phyloP scores from a whole-genome alignment of 2,888 invertebrate species.

The Anaspis maculata region DNA sequence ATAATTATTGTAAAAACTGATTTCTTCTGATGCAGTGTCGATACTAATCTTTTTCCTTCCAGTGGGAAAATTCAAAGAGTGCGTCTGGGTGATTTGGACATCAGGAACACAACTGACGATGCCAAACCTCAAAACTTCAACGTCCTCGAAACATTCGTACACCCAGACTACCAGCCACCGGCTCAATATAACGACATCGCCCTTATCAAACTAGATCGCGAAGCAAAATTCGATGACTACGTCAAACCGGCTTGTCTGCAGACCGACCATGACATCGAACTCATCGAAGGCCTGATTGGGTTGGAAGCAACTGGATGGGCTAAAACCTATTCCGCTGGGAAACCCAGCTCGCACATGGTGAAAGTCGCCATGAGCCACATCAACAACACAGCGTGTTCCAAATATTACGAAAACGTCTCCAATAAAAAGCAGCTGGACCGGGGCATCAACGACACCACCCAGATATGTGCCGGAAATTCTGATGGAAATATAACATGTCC shows the following conservation, averaged over 20 bases:
- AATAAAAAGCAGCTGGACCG: constrained; percentile 8
- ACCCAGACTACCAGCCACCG: constrained; percentile 35
- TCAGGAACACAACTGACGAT: constrained; percentile 25
- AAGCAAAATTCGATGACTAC: neutral
- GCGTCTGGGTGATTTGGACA: constrained; percentile 15
- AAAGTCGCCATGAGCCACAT: constrained; percentile 32
- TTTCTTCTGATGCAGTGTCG: too few species aligned
- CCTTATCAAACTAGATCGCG: constrained; percentile 34
- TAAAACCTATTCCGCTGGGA: constrained; percentile 15
- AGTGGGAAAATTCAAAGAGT: constrained; percentile 13
- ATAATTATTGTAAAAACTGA: too few species aligned
- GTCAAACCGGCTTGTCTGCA: constrained; percentile 39
- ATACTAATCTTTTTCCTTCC: too few species aligned
- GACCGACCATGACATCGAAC: neutral
- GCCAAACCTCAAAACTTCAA: constrained; percentile 30
- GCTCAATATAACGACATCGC: constrained; percentile 43
- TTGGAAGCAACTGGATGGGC: constrained; percentile 43
- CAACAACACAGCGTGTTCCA: constrained; percentile 8
- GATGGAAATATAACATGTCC: constrained; percentile 25
- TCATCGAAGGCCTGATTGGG: constrained; percentile 6
- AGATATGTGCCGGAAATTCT: constrained; percentile 24
- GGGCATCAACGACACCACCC: constrained; percentile 19
- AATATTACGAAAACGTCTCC: constrained; percentile 4
- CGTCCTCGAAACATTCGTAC: constrained; percentile 25
- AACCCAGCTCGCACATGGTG: constrained; percentile 30